phyloP scores from a whole-genome alignment of 2,888 invertebrate species.

The Bruchidius siliquastri region DNA sequence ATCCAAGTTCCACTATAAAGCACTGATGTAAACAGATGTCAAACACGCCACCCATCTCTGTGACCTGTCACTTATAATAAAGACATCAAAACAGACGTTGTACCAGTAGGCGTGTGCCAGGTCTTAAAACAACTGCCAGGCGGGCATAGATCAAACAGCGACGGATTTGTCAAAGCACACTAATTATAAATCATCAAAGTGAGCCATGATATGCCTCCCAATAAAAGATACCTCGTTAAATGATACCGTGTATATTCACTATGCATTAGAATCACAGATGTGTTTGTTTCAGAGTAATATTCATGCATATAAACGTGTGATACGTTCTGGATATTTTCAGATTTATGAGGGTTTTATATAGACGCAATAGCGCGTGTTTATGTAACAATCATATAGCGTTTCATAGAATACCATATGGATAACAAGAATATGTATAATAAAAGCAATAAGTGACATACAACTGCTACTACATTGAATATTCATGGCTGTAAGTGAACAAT shows the following conservation, averaged over 20 bases:
- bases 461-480: no score
- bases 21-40: not conserved
- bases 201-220: not conserved
- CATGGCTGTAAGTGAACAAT: no score
- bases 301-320: not conserved
- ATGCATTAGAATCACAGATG: not conserved
- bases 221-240: not conserved
- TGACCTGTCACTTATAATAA: not conserved
- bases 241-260: not conserved
- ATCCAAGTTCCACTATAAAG: not conserved
- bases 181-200: not conserved
- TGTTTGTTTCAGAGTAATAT: not conserved
- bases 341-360: not conserved
- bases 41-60: not conserved
- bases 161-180: not conserved
- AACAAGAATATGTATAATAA: no score
- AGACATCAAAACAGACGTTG: not conserved
- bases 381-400: not conserved
- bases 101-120: not conserved
- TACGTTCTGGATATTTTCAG: not conserved
- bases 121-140: not conserved
- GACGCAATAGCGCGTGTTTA: not conserved
- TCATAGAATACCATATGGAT: not conserved
- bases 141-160: not conserved
- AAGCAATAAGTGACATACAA: no score